Base-by-base conservation (phyloP, 2,888 invertebrate species). In the Hirtodrosophila confusa region DNA sequence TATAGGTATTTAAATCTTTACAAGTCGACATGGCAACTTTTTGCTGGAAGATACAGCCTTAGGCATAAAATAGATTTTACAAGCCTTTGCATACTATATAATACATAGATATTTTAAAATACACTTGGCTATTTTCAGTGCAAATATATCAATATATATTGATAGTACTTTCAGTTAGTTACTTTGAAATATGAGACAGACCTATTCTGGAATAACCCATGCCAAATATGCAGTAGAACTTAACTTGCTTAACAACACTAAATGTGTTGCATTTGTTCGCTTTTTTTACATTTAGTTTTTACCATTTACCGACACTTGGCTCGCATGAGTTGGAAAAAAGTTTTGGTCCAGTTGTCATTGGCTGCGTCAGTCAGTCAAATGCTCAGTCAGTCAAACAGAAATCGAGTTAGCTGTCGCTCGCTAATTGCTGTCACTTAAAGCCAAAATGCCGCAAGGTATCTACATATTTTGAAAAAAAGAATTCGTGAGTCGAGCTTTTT, bases 391-490 rank as follows among this genome's bases (percentile, higher is more conserved):
- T 8, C n/a, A 39, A 39, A 12, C 11, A 5, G 72, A 60, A 48
- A 55, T 65, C 27, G 51, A 60, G 58, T 58, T 48, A 45, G 49
- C 24, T 57, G 47, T 55, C 41, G 17, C 47, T 54, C 44, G 67
- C 67, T 79, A 79, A 79, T 80, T 78, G 80, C 71, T 71, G 64
- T 63, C 62, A 64, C 40, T 56, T 57, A 29, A 12, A 37, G 31
- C n/a, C 27, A 23, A 36, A 48, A 60, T 49, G 51, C 51, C 29
- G 47, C 64, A 82, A 85, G 82, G 78, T 85, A 72, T 70, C 4
- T 27, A 27, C 6, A 27, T 6, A 40, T 62, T 61, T 44, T 69
- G 0, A 1, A 4, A 27, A 56, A 61, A 62, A 43, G 39, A 6
- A 9, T 37, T 49, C 11, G 61, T 50, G 45, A 45, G 35, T 12